Evolutionary conservation across 37 sponge, comb jelly and placozoan genomes (phyloP).

Genomic region (Eunapius fragilis): DNA sequence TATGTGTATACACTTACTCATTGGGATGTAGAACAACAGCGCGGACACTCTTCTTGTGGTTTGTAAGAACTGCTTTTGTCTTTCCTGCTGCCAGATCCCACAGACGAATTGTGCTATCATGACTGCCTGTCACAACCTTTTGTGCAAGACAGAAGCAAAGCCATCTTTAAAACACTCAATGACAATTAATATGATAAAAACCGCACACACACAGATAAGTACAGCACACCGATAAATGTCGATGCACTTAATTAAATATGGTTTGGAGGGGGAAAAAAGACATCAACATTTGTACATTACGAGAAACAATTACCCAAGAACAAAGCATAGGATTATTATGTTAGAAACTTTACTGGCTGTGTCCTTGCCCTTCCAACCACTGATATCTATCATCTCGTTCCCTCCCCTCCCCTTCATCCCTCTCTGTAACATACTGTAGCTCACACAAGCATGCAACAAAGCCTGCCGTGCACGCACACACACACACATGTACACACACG

Average conservation of each 20-base stretch:
- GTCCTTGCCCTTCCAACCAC: too few relatives aligned
- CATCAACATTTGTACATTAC: too few relatives aligned
- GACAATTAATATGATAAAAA: neutral
- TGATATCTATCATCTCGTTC: too few relatives aligned
- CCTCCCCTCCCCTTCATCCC: neutral
- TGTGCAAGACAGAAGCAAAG: neutral
- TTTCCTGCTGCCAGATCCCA: constrained; percentile 99
- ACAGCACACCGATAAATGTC: too few relatives aligned
- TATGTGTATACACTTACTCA: constrained; percentile 75
- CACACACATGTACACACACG: too few relatives aligned
- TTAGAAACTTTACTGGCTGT: too few relatives aligned
- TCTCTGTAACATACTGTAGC: neutral
- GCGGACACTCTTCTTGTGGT: constrained; percentile 98
- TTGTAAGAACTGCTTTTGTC: constrained; percentile 90
- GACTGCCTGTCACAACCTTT: constrained; percentile 94
- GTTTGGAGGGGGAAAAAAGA: too few relatives aligned
- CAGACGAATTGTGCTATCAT: constrained; percentile 93
- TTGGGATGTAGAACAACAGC: constrained; percentile 87
- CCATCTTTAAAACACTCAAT: neutral
- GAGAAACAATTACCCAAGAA: neutral
- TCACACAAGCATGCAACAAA: too few relatives aligned
- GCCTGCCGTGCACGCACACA: too few relatives aligned
- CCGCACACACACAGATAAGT: too few relatives aligned
- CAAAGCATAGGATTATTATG: too few relatives aligned
- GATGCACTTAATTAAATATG: too few relatives aligned